A percentile compares a stretch with the other conserved stretches of the same genome.
These are phyloP conservation scores for Hydrotaea diabolus DNA, from an alignment of 2,888 invertebrate genomes.

Conservation along the genomic window DNA sequence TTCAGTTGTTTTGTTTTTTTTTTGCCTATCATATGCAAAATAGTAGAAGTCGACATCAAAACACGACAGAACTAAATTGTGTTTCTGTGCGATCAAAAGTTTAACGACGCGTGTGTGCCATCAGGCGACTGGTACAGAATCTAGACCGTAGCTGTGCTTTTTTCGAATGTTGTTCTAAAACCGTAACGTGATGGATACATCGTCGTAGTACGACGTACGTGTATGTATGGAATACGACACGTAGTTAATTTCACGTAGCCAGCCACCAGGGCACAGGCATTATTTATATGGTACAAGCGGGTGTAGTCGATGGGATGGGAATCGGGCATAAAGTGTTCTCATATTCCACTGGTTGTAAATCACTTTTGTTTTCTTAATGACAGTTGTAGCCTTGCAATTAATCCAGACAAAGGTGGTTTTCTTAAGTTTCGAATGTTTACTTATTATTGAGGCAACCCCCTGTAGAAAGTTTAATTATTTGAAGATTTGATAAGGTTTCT, in stretches of 20 bases:
- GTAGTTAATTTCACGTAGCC: not conserved
- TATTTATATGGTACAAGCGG: not conserved
- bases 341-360: too few species aligned
- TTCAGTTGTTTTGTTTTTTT: too few species aligned
- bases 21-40: conserved; percentile 5
- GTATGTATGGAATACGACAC: not conserved
- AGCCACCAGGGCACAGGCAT: not conserved
- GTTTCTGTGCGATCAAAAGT: conserved; percentile 27
- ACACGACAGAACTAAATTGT: not conserved
- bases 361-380: not conserved
- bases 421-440: not conserved
- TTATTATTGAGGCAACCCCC: conserved; percentile 9
- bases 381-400: not conserved
- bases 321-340: too few species aligned
- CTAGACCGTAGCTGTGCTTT: conserved; percentile 14
- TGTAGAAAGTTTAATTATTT: too few species aligned
- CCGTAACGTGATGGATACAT: not conserved
- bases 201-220: not conserved
- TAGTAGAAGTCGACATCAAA: conserved; percentile 1
- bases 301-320: too few species aligned
- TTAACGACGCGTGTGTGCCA: conserved; percentile 51
- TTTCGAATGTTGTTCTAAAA: conserved; percentile 3
- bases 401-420: not conserved
- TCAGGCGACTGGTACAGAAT: conserved; percentile 27
- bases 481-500: too few species aligned